Percentiles rank a stretch among this genome's conserved stretches.
Evolutionary conservation across 2,113 vertebrate genomes (phyloP).

Genomic region (Pseudorhombus dupliciocellatus): DNA sequence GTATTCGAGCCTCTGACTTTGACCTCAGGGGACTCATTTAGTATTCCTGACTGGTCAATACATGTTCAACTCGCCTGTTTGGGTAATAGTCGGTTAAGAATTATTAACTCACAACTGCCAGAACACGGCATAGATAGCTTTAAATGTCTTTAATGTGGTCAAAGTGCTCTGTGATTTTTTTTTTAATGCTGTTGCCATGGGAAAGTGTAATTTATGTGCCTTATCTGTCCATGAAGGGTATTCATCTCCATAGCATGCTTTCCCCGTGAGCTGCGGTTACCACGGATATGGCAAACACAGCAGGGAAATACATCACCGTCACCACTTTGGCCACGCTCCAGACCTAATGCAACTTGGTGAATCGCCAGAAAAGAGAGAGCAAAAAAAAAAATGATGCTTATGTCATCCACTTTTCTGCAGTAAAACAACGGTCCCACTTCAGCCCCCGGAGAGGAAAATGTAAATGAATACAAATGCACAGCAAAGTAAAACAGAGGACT

Average conservation of each 20-base stretch:
- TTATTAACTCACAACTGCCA: conserved; percentile 37
- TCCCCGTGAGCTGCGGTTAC: conserved; percentile 49
- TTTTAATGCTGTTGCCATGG: conserved; percentile 26
- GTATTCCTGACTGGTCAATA: conserved; percentile 51
- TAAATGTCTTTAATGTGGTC: conserved; percentile 23
- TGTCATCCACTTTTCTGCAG: conserved; percentile 69
- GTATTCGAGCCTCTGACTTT: conserved; percentile 44
- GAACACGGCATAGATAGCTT: conserved; percentile 14
- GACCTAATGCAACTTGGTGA: conserved; percentile 65
- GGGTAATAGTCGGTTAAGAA: conserved; percentile 34
- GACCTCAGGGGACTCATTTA: conserved; percentile 47
- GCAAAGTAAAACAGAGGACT: neutral
- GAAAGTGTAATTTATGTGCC: conserved; percentile 48
- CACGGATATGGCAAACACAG: conserved; percentile 67
- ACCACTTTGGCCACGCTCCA: conserved; percentile 64
- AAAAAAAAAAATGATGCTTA: conserved; percentile 67
- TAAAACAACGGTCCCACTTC: conserved; percentile 34
- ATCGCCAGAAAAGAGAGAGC: conserved; percentile 44
- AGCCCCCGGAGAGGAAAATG: conserved; percentile 7
- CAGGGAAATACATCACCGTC: conserved; percentile 68
- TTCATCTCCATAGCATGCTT: conserved; percentile 52
- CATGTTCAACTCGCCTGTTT: conserved; percentile 46
- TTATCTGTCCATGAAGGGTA: conserved; percentile 37
- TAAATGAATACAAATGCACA: conserved; percentile 35
- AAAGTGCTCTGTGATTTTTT: too few species aligned